Evolutionary conservation across 64 coral and sea anemone species (phyloP).

Genomic region (Pachyseris speciosa): DNA sequence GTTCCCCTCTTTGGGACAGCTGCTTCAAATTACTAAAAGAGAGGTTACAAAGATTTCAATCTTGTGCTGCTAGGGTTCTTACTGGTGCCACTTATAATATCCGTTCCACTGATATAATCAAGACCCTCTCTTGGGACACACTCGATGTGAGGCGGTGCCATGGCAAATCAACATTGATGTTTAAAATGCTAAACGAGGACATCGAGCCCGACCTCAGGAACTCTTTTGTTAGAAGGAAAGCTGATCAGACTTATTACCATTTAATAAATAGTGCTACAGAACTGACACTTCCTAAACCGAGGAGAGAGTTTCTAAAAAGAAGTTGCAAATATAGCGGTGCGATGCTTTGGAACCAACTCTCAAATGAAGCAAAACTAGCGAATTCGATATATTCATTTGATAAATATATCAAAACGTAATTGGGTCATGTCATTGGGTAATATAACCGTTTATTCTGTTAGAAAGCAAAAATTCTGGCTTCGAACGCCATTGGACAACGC

Average conservation of each 20-base stretch:
- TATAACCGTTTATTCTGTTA: no score
- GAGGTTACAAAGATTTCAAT: conserved; percentile 25
- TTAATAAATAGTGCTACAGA: conserved; percentile 14
- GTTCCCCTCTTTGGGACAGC: background rate
- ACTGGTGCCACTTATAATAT: conserved; percentile 30
- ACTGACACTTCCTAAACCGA: conserved; percentile 53
- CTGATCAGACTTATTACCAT: conserved; percentile 19
- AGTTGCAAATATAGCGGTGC: conserved; percentile 45
- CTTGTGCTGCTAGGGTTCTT: conserved; percentile 20
- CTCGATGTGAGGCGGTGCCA: background rate
- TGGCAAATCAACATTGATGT: conserved; percentile 23
- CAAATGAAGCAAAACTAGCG: conserved; percentile 27
- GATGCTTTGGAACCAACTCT: conserved; percentile 32
- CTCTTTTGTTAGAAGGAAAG: conserved; percentile 32
- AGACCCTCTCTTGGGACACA: background rate
- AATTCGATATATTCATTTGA: conserved; percentile 23
- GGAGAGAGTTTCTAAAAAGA: conserved; percentile 50
- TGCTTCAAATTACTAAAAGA: background rate
- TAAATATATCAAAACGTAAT: background rate
- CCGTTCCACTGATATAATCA: conserved; percentile 7
- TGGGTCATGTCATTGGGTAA: background rate
- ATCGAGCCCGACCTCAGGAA: conserved; percentile 19
- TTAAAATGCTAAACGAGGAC: conserved; percentile 19
- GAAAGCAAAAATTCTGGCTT: no score
- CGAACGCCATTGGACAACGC: no score